Evolutionary conservation across 2,888 invertebrate genomes (phyloP), one percentile per base, ranked within the genome.

Genomic region (Lepidonotus clava): DNA sequence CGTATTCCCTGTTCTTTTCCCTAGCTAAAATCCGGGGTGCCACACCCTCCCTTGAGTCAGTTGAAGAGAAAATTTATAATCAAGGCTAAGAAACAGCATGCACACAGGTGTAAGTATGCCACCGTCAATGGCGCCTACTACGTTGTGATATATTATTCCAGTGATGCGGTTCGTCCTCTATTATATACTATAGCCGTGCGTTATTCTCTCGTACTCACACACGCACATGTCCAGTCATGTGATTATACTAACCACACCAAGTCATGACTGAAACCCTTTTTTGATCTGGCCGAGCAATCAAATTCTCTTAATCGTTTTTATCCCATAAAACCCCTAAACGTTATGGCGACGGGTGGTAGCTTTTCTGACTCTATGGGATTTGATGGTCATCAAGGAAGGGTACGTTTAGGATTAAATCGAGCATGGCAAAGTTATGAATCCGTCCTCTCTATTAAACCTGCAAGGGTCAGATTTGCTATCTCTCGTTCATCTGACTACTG

Each of bases 31-130:
- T 95, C 95, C 56, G 98, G 97, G 94, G 95, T 96, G 92, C 96
- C 97, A 89, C 95, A 98, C 89, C 98, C 98, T 66, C 97, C 98
- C 85, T 98, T 98, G 0, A 96, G 96, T 56, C 92, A 96, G 87
- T 95, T 99, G 86, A 96, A 96, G 89, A 96, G 97, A 90, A 98
- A 98, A 95, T 98, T 99, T 91, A 97, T 99, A 90, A 98, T 99
- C 91, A 99, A 98, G 95, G 98, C 98, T 94, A 98, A 98, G 95
- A 93, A 93, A 89, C 92, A 92, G 88, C 93, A 93, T 91, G 91
- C 91, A 40, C 92, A 92, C 88, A 91, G 83, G 77, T 46, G 87
- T 87, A 87, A 87, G 87, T 87, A 87, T 86, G 41, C 18, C 53
- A 18, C 46, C 8, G 41, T 41, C 24, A 32, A n/a, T n/a, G 80